phyloP scores from a whole-genome alignment of 2,113 vertebrate genomes.

The Vidua macroura region DNA sequence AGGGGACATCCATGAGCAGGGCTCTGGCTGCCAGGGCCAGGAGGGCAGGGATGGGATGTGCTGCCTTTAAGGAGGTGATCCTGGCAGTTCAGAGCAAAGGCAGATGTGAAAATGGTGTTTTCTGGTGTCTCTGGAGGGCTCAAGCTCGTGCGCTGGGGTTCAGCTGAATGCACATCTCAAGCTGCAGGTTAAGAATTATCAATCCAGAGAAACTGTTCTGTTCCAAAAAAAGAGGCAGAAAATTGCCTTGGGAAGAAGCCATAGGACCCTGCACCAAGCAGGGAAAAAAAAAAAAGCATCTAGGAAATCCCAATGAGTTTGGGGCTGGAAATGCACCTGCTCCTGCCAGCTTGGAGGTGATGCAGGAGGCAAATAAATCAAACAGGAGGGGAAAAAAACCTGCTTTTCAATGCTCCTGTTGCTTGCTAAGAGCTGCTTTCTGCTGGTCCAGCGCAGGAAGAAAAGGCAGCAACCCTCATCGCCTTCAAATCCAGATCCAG shows the following conservation, averaged over 20 bases:
- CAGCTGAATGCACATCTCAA: fast-evolving
- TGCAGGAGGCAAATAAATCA: too few species aligned
- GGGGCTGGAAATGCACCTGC: neutral
- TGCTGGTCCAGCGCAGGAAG: neutral
- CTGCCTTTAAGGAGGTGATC: neutral
- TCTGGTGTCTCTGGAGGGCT: neutral
- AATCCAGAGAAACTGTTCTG: neutral
- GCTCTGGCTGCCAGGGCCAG: neutral
- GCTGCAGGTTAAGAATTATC: neutral
- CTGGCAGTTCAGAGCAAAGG: neutral
- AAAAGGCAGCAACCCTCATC: neutral
- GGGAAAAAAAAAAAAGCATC: neutral
- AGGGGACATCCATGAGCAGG: fast-evolving
- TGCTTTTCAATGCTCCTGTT: fast-evolving
- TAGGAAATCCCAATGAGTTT: neutral
- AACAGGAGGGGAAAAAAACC: neutral
- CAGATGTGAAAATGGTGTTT: neutral
- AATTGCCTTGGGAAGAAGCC: neutral
- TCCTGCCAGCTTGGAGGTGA: neutral
- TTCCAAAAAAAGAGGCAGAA: neutral
- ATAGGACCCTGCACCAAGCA: neutral
- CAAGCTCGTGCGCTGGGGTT: neutral
- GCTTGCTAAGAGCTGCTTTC: neutral
- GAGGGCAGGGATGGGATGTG: neutral
- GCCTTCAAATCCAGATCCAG: neutral